Conservation (phyloP, 2,888 invertebrate genomes). For the Carterocephalus palaemon region DNA sequence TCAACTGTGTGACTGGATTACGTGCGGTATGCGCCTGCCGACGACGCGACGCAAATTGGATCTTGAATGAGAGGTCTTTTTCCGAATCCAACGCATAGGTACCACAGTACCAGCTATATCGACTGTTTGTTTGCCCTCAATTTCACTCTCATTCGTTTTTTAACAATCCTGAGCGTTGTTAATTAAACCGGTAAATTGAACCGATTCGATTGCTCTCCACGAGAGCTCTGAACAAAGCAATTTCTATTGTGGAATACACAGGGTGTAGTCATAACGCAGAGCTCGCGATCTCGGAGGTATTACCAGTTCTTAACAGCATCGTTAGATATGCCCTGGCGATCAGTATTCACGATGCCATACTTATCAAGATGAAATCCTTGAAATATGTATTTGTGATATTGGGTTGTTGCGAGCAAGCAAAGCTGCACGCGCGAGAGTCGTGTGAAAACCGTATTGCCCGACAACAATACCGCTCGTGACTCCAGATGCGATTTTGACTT, state of each 20-base stretch:
- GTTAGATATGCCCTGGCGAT: conserved; percentile 35
- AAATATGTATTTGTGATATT: conserved; percentile 58
- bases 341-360: conserved; percentile 33
- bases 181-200: conserved; percentile 20
- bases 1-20: conserved; percentile 51
- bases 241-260: not conserved
- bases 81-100: conserved; percentile 44
- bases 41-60: conserved; percentile 63
- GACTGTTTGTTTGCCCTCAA: conserved; percentile 4
- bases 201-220: not conserved
- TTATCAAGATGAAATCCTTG: conserved; percentile 54
- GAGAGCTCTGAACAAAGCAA: not conserved
- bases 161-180: not conserved
- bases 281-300: not conserved
- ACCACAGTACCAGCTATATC: conserved; percentile 32
- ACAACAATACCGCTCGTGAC: conserved; percentile 70
- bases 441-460: conserved; percentile 63
- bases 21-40: conserved; percentile 52
- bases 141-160: not conserved
- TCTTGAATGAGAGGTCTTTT: conserved; percentile 64
- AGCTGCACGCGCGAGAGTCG: conserved; percentile 55
- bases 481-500: conserved; percentile 60
- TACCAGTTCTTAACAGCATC: conserved; percentile 21
- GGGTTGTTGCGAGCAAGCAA: too few species aligned
- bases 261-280: not conserved